Conservation (phyloP, 2,888 invertebrate species). For the Orthosia gothica region DNA sequence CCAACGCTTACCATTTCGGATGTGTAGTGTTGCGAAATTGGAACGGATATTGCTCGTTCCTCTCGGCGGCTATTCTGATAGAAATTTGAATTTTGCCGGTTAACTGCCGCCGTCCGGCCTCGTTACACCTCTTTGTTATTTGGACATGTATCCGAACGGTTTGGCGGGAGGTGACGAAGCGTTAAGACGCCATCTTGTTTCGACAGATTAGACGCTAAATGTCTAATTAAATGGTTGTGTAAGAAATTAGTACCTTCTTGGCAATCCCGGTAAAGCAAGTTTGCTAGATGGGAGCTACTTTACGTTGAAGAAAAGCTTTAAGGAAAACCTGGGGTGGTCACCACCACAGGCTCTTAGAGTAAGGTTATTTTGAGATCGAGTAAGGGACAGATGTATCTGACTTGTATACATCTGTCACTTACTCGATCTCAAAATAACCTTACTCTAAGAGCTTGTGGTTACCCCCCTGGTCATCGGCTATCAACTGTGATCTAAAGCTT, state of each 20-base stretch:
- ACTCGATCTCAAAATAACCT: too few relatives aligned
- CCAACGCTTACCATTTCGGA: slow-evolving; percentile 85
- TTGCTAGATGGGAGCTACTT: not conserved
- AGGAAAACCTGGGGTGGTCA: not conserved
- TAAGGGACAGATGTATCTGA: too few relatives aligned
- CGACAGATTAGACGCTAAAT: slow-evolving; percentile 65
- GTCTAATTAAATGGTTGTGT: slow-evolving; percentile 56
- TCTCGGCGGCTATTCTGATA: slow-evolving; percentile 87
- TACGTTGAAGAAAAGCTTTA: not conserved
- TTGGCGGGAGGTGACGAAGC: slow-evolving; percentile 67
- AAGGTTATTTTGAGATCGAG: too few relatives aligned
- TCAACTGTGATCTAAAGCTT: too few relatives aligned
- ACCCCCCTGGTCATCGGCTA: too few relatives aligned
- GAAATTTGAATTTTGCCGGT: slow-evolving; percentile 91
- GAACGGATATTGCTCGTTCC: slow-evolving; percentile 91
- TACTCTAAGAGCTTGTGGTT: too few relatives aligned
- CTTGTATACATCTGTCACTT: too few relatives aligned
- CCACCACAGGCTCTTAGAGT: too few relatives aligned
- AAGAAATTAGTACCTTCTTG: slow-evolving; percentile 27
- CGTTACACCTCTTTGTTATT: slow-evolving; percentile 83
- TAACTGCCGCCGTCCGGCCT: slow-evolving; percentile 89
- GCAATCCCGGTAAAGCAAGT: not conserved
- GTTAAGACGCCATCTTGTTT: slow-evolving; percentile 70
- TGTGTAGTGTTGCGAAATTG: slow-evolving; percentile 87
- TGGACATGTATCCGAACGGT: slow-evolving; percentile 76